These are phyloP conservation scores for Pteruthius melanotis DNA, from an alignment of 2,113 vertebrate genomes.

Conservation along the genomic window DNA sequence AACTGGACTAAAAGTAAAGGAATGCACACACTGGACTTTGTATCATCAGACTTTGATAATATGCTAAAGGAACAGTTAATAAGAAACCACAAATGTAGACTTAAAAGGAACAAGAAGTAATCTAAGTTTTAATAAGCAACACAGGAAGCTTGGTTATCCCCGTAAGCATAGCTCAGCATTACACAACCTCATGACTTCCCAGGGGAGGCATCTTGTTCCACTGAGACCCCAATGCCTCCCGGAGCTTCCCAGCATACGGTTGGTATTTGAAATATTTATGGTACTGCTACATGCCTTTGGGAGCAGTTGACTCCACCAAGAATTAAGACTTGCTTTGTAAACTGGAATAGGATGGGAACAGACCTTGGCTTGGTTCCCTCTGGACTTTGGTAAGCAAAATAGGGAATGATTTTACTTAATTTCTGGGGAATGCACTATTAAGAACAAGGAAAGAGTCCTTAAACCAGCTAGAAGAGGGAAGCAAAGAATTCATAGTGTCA, in stretches of 20 bases:
- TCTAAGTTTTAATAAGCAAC: conserved; percentile 28
- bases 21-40: conserved; percentile 17
- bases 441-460: not conserved
- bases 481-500: not conserved
- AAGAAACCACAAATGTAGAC: conserved; percentile 22
- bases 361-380: not conserved
- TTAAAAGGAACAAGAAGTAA: conserved; percentile 25
- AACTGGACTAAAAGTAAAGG: not conserved
- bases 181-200: not conserved
- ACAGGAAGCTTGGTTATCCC: not conserved
- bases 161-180: not conserved
- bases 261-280: conserved; percentile 29
- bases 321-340: conserved; percentile 21
- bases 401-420: conserved; percentile 19
- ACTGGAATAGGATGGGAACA: not conserved
- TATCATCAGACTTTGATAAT: conserved; percentile 37
- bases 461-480: not conserved
- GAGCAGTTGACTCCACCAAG: not conserved
- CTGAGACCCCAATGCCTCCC: not conserved
- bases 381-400: conserved; percentile 1
- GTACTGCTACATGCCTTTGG: not conserved
- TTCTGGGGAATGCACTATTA: not conserved
- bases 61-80: conserved; percentile 18
- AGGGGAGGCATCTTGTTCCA: not conserved
- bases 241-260: not conserved